Percentiles rank a stretch among this genome's conserved stretches.
phyloP scores from a whole-genome alignment of 2,797 vertebrate species.

The Ctenochaetus hawaiiensis region DNA sequence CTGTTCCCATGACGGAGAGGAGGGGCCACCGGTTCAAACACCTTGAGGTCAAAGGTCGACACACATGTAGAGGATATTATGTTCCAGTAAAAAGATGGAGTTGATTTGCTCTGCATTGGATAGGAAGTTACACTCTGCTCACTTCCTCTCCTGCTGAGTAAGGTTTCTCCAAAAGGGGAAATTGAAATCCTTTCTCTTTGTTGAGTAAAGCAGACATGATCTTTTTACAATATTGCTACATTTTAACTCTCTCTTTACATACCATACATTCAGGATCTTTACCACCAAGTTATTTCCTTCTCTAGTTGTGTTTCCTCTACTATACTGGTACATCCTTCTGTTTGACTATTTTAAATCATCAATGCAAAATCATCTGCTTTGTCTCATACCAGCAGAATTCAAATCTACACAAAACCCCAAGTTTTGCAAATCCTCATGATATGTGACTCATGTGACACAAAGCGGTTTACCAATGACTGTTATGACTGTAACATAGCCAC shows the following conservation, averaged over 20 bases:
- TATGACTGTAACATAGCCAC: conserved; percentile 7
- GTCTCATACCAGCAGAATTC: not conserved
- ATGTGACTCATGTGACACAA: conserved; percentile 25
- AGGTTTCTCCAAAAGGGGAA: conserved; percentile 63
- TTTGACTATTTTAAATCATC: conserved; percentile 11
- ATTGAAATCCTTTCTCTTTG: conserved; percentile 37
- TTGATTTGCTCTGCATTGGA: conserved; percentile 22
- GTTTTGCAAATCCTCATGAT: conserved; percentile 29
- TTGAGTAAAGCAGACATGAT: conserved; percentile 15
- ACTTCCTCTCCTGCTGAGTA: conserved; percentile 62
- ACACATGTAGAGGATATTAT: conserved; percentile 29
- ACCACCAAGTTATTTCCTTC: not conserved
- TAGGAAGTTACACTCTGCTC: conserved; percentile 49
- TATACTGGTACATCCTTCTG: not conserved
- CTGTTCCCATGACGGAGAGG: conserved; percentile 48
- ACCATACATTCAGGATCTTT: not conserved
- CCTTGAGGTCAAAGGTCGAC: conserved; percentile 69
- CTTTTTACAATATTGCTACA: no score
- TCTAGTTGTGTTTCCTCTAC: not conserved
- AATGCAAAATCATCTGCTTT: conserved; percentile 25
- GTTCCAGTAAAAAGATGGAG: conserved; percentile 8
- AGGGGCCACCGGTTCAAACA: conserved; percentile 58
- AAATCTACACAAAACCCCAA: conserved; percentile 24
- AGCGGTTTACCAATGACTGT: conserved; percentile 15
- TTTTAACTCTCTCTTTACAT: not conserved